phyloP scores from a whole-genome alignment of 2,113 vertebrate species.

The Coptodon rendalli region DNA sequence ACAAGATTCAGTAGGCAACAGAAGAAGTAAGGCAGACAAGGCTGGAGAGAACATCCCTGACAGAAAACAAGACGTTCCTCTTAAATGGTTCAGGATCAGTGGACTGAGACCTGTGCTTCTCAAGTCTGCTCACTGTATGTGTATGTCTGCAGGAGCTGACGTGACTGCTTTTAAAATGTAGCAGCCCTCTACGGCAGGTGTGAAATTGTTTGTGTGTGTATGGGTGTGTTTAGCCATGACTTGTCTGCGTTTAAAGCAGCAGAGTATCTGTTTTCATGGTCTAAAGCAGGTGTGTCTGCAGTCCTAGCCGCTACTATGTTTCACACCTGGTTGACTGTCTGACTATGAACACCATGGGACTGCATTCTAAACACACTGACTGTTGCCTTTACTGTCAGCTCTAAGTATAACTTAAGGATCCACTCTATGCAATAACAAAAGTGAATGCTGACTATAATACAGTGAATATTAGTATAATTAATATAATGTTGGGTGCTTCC shows the following conservation, averaged over 20 bases:
- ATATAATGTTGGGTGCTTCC: background rate
- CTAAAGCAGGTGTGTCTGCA: constrained; percentile 14
- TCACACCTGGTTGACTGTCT: constrained; percentile 59
- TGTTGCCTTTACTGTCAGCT: background rate
- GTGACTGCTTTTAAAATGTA: constrained; percentile 55
- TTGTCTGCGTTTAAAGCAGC: constrained; percentile 60
- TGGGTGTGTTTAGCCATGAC: constrained; percentile 47
- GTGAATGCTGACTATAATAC: background rate
- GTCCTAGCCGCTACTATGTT: constrained; percentile 30
- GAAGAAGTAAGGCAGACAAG: constrained; percentile 33
- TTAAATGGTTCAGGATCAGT: constrained; percentile 65
- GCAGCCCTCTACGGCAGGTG: constrained; percentile 36
- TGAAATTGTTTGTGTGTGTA: constrained; percentile 38
- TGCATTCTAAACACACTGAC: constrained; percentile 15
- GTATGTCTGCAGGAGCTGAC: constrained; percentile 31
- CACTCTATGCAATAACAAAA: background rate
- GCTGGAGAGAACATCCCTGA: constrained; percentile 53
- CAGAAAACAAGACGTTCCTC: constrained; percentile 65
- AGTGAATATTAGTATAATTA: background rate
- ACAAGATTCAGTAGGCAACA: constrained; percentile 37
- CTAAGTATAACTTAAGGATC: background rate
- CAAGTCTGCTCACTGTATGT: constrained; percentile 1
- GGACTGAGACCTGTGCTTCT: constrained; percentile 64
- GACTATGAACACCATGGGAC: constrained; percentile 27
- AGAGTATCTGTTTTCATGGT: constrained; percentile 60